Evolutionary conservation across 2,797 vertebrate genomes (phyloP), one percentile per base, ranked within the genome.

Genomic region (Gymnoscopelus microlampas): DNA sequence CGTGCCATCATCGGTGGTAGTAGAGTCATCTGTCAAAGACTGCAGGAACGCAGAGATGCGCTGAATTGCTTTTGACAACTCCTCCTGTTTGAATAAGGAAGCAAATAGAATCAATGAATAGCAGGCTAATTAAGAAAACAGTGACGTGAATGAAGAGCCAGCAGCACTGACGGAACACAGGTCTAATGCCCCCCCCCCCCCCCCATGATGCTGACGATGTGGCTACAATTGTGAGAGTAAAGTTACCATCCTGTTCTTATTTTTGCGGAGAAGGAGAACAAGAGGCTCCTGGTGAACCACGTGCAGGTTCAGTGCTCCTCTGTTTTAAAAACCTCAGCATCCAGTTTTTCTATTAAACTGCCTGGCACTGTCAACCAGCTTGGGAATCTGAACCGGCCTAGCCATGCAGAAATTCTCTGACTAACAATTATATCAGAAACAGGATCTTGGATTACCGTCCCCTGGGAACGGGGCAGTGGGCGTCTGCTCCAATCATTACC

Each of bases 381-480:
- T 94, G 94, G 94, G 94, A 95, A 94, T 94, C 89, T 94, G 94
- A 93, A 93, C 88, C 77, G 82, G 85, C 71, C 87, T 92, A 94
- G 90, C 87, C 93, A 94, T 94, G 94, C 94, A 94, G 94, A 95
- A 94, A 94, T 93, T 95, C 92, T 94, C 94, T 94, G 93, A 94
- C 94, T 95, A 95, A 95, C 94, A 95, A 95, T 95, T 95, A 95
- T 95, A 95, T 95, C 94, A 95, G 94, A 93, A 95, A 95, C 93
- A 94, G 92, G 92, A 95, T 95, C 93, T 95, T 89, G 92, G 94
- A 95, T 94, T 94, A 94, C 89, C 79, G 87, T 94, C 94, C 91
- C 93, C 70, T 5, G 94, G 89, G 93, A 91, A 83, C 75, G 81
- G 92, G 91, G 87, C 91, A 90, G 94, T 93, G 92, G 92, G 93